These are phyloP conservation scores for Cacoxenus indagator DNA, from an alignment of 2,888 invertebrate species.

Conservation along the genomic window DNA sequence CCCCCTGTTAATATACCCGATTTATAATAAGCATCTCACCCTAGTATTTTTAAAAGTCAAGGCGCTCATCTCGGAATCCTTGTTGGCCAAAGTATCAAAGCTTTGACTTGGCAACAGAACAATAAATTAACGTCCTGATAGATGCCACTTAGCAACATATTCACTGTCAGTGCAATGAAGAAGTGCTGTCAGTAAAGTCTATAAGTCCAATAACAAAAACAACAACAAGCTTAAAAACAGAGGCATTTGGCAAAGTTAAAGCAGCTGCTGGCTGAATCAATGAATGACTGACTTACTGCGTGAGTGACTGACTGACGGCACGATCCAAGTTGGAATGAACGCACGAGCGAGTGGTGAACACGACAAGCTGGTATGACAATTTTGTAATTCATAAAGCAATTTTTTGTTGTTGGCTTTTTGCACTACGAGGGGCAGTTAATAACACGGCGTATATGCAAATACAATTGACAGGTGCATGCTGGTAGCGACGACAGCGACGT, in stretches of 20 bases:
- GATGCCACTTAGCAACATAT: constrained; percentile 57
- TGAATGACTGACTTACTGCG: not conserved
- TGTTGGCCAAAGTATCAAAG: not conserved
- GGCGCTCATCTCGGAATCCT: not conserved
- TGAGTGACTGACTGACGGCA: constrained; percentile 3
- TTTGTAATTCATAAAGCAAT: constrained; percentile 56
- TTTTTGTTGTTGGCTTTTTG: too few species aligned
- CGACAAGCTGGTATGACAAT: constrained; percentile 36
- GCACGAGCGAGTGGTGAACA: constrained; percentile 1
- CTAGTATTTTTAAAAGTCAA: too few species aligned
- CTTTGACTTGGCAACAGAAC: constrained; percentile 28
- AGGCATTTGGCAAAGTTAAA: not conserved
- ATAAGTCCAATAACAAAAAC: not conserved
- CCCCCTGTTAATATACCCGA: too few species aligned
- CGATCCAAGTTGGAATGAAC: constrained; percentile 35
- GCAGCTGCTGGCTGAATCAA: not conserved
- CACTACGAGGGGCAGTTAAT: constrained; percentile 29
- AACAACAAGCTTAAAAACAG: not conserved
- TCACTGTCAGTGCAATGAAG: constrained; percentile 51
- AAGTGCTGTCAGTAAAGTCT: constrained; percentile 30
- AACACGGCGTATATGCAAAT: constrained; percentile 49
- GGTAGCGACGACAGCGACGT: not conserved
- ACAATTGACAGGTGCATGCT: constrained; percentile 38
- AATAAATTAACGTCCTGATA: constrained; percentile 54
- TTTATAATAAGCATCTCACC: too few species aligned